Evolutionary conservation across 2,797 vertebrate species (phyloP), one percentile per base, ranked within the genome.

Genomic region (Semotilus atromaculatus): DNA sequence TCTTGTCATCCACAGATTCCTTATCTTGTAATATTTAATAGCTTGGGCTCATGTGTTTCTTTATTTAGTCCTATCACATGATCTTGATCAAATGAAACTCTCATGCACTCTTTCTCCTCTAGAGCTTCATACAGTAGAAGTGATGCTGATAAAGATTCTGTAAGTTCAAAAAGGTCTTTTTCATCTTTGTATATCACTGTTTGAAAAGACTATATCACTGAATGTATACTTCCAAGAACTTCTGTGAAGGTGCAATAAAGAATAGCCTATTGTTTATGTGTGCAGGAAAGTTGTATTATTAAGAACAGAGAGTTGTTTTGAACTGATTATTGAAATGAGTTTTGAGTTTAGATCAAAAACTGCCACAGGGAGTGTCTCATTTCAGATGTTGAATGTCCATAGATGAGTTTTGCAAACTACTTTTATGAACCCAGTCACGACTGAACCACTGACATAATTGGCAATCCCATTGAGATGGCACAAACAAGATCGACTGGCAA

Each of bases 271-370:
- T 40, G 31, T 67, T 43, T 19, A 48, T 58, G 66, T 43, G 21
- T 16, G 45, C 5, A 16, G 19, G 64, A 13, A 40, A 21, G 45
- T 38, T 26, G 51, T 74, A 38, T 16, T 64, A 18, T 29, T 9
- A 31, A 67, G 51, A 53, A 43, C 72, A 51, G 13, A 13, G 45
- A 84, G 71, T 73, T 86, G 84, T 83, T 86, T 81, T 29, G n/a
- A 43, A 53, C 23, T 64, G 29, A 74, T 71, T 70, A 77, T 62
- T 73, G 53, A 45, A 29, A 51, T 36, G 14, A 64, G 45, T 43
- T 62, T 64, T 71, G 77, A 67, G 40, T 23, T 78, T 14, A 62
- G n/a, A 18, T 34, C 23, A 80, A 66, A 72, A 74, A 66, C 43
- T 23, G 26, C 60, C 29, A 48, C 26, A 31, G 18, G 18, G 26